Conservation (phyloP, 2,113 vertebrate species). For the Athene cunicularia region DNA sequence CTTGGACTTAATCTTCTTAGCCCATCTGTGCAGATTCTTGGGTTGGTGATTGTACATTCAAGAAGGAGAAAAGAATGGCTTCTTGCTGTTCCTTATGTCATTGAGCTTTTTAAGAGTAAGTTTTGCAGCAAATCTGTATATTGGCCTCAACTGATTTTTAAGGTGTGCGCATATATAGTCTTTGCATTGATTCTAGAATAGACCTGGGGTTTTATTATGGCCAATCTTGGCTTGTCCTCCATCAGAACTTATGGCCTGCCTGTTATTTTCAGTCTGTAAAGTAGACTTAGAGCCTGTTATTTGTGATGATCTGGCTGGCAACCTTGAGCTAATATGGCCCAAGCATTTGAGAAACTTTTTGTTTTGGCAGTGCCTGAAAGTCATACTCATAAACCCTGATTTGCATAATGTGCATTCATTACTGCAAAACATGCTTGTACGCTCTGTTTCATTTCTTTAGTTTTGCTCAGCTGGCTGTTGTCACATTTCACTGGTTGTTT, state of each 20-base stretch:
- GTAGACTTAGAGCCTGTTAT: background rate
- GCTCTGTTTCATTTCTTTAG: background rate
- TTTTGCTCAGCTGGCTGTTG: background rate
- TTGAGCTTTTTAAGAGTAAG: background rate
- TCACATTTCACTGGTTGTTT: background rate
- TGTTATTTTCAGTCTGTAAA: background rate
- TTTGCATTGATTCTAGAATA: background rate
- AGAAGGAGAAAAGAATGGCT: background rate
- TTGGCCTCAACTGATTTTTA: background rate
- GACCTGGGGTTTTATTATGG: background rate
- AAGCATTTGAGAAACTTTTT: background rate
- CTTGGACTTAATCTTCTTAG: background rate
- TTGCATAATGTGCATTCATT: background rate
- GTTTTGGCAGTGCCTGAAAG: background rate
- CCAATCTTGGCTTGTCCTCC: background rate
- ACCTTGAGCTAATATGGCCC: background rate
- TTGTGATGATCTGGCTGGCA: background rate
- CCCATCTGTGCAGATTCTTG: background rate
- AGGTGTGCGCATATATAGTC: background rate
- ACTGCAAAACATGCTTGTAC: background rate
- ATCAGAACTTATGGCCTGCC: background rate
- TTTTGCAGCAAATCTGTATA: background rate
- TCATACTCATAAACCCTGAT: background rate
- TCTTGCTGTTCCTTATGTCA: background rate
- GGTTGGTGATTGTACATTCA: background rate